Evolutionary conservation across 2,113 vertebrate genomes (phyloP).

Genomic region (Ascaphus truei): DNA sequence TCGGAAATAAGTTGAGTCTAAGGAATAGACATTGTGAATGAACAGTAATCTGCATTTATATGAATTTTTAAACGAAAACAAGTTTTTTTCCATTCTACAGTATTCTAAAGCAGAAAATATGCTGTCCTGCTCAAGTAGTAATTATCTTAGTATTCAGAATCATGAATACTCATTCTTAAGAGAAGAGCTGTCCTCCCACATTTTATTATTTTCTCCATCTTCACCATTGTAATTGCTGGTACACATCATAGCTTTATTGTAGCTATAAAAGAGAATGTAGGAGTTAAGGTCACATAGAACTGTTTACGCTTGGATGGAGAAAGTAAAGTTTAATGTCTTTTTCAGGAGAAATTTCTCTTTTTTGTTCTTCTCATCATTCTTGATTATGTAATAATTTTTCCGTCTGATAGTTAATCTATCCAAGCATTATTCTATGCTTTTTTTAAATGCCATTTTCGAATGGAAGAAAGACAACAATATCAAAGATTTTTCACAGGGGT

Average conservation of each 20-base stretch:
- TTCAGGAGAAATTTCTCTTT: conserved; percentile 29
- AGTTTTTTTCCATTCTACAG: neutral
- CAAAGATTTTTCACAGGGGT: neutral
- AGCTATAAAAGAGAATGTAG: conserved; percentile 43
- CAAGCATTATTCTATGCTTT: conserved; percentile 10
- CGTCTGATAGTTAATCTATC: conserved; percentile 39
- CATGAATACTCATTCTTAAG: conserved; percentile 31
- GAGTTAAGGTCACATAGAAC: conserved; percentile 33
- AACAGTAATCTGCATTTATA: neutral
- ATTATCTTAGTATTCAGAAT: conserved; percentile 30
- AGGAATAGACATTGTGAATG: too few species aligned
- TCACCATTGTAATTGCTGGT: conserved; percentile 36
- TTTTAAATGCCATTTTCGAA: conserved; percentile 24
- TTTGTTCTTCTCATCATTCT: conserved; percentile 14
- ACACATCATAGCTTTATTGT: conserved; percentile 38
- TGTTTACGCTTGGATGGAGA: conserved; percentile 36
- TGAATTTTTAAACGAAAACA: conserved; percentile 2
- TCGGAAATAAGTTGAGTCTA: too few species aligned
- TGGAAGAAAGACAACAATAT: neutral
- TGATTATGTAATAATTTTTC: conserved; percentile 40
- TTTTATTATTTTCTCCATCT: conserved; percentile 39
- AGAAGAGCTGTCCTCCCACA: conserved; percentile 30
- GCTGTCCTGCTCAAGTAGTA: conserved; percentile 9
- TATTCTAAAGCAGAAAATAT: conserved; percentile 37
- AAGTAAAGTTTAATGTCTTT: conserved; percentile 24